A percentile compares a stretch with the other conserved stretches of the same genome.
Conservation (phyloP, 92 coral and sea anemone species). For the Zoanthus solanderi region DNA sequence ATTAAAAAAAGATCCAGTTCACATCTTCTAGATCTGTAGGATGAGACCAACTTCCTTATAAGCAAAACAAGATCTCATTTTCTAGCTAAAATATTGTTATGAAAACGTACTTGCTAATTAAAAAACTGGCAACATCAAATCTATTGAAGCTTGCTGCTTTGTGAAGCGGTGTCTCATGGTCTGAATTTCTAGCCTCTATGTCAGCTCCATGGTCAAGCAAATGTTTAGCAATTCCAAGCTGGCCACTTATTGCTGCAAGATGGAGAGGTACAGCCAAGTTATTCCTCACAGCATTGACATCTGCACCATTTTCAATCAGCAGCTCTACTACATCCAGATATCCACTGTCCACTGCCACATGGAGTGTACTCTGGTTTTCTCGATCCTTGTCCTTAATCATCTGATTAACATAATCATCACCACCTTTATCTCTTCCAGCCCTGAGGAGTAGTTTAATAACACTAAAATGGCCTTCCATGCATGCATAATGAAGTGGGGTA, state of each 20-base stretch:
- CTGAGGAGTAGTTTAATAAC: constrained; percentile 67
- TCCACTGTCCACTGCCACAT: constrained; percentile 89
- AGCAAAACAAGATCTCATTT: too few relatives aligned
- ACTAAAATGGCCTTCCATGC: constrained; percentile 80
- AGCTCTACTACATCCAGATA: constrained; percentile 74
- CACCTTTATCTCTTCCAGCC: constrained; percentile 67
- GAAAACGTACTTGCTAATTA: constrained; percentile 75
- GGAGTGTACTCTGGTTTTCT: constrained; percentile 90
- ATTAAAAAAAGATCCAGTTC: too few relatives aligned
- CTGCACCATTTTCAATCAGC: constrained; percentile 85
- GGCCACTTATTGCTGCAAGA: constrained; percentile 93
- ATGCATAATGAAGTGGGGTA: constrained; percentile 94
- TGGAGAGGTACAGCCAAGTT: constrained; percentile 93
- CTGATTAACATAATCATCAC: constrained; percentile 34
- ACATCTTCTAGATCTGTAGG: too few relatives aligned
- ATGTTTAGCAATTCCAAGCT: constrained; percentile 75
- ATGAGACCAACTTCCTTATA: too few relatives aligned
- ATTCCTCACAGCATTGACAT: constrained; percentile 77
- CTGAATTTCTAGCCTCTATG: constrained; percentile 87
- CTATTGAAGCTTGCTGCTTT: constrained; percentile 88
- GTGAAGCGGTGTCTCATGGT: constrained; percentile 96
- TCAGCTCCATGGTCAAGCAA: constrained; percentile 80
- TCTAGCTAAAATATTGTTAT: not conserved
- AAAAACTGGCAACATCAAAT: constrained; percentile 66
- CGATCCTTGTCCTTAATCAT: constrained; percentile 78